Conservation (phyloP, 2,113 vertebrate species). For the Eurypyga helias region DNA sequence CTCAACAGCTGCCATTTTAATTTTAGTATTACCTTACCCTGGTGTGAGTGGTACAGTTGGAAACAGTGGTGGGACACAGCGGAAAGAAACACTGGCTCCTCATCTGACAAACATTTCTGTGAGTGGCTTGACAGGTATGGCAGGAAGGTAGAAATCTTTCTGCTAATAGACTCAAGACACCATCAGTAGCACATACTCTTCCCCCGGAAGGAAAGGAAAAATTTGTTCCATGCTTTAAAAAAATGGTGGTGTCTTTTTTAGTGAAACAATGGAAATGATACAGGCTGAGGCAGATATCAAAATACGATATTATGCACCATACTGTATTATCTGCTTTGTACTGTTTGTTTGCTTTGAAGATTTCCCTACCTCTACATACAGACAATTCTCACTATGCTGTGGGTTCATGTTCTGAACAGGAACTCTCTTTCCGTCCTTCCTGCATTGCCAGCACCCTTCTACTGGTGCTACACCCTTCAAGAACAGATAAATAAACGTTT, state of each 20-base stretch:
- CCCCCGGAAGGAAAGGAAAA: background rate
- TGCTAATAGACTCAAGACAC: background rate
- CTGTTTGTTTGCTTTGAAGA: background rate
- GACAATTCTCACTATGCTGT: background rate
- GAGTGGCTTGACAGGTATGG: background rate
- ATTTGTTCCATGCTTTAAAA: background rate
- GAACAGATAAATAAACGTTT: background rate
- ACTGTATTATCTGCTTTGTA: background rate
- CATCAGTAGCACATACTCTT: background rate
- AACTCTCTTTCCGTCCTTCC: background rate
- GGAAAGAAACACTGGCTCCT: background rate
- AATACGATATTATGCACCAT: background rate
- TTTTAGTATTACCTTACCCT: background rate
- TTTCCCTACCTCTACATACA: background rate
- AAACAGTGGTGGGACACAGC: background rate
- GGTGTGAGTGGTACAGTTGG: background rate
- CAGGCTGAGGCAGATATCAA: background rate
- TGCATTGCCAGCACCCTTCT: background rate
- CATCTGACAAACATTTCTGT: background rate
- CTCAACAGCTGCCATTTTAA: background rate
- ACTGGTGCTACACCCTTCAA: background rate
- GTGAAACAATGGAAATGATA: background rate
- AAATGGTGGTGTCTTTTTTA: background rate
- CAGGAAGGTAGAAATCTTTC: background rate
- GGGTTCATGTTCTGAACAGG: background rate